A percentile compares a stretch with the other conserved stretches of the same genome.
Evolutionary conservation across 2,797 vertebrate genomes (phyloP).

Genomic region (Chrosomus eos): DNA sequence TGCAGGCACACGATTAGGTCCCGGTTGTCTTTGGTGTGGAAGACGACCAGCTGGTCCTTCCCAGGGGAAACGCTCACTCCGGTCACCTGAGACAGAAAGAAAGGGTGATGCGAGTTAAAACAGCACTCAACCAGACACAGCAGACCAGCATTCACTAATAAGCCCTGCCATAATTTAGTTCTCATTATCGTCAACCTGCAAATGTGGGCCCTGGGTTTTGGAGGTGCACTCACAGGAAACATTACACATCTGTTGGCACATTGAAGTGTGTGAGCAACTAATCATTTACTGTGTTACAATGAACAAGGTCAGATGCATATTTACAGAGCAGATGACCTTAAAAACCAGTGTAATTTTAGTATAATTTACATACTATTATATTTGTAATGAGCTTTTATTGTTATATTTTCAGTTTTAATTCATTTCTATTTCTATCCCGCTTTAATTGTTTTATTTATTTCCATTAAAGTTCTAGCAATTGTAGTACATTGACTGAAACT

Average conservation of each 20-base stretch:
- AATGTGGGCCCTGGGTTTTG: background rate
- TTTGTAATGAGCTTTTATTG: background rate
- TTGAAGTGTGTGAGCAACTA: conserved; percentile 18
- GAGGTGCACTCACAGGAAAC: background rate
- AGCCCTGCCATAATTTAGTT: conserved; percentile 20
- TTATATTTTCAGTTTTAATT: background rate
- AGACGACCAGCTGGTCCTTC: conserved; percentile 96
- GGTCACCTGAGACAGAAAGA: conserved; percentile 80
- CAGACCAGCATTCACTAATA: conserved; percentile 37
- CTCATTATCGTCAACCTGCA: conserved; percentile 11
- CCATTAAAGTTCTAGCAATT: background rate
- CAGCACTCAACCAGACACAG: background rate
- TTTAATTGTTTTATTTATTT: background rate
- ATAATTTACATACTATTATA: background rate
- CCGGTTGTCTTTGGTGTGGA: conserved; percentile 95
- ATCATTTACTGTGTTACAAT: background rate
- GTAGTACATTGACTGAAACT: background rate
- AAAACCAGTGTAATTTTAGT: background rate
- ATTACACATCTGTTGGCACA: conserved; percentile 38
- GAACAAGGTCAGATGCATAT: background rate
- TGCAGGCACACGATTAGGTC: conserved; percentile 96
- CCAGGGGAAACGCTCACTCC: conserved; percentile 96
- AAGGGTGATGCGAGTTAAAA: conserved; percentile 7
- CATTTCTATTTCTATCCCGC: background rate
- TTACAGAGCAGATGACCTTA: background rate